Base-by-base conservation (phyloP, 2,888 invertebrate species). In the Hemistola chrysoprasaria region DNA sequence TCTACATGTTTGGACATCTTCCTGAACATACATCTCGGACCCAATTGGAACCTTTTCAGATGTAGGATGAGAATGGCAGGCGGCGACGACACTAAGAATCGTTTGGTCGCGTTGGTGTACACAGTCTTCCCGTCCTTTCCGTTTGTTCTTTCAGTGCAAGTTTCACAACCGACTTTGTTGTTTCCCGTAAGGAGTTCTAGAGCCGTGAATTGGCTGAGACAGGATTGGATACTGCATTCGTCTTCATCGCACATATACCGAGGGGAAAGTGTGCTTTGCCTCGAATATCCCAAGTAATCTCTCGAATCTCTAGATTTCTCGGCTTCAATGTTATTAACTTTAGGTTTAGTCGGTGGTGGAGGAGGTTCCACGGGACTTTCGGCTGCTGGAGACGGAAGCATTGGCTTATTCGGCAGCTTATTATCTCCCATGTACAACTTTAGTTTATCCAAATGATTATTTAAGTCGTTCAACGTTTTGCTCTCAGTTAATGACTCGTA, bases 31-130 rank as follows among this genome's bases (percentile, higher is more conserved):
- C 91, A 91, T 3, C 92, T 86, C 32, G 93, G 91, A 0, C 92
- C 92, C 67, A 97, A 93, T 86, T 98, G 97, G 87, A 99, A 99
- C 48, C 99, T 90, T 82, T 99, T 99, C 50, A 99, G 83, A 72
- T 99, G 99, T 10, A 99, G 85, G 37, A 98, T 99, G 1, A 99
- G 90, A 35, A 99, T 94, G 2, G 97, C 95, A 0, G 99, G 99
- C 11, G 98, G 97, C 67, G 93, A 93, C 50, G 95, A 95, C 20
- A 99, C 94, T 23, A 98, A 90, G 77, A 96, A 92, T 58, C 96
- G 94, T 73, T 96, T 95, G 0, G 95, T 95, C 25, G 95, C 95
- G 65, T 95, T 93, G 0, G 95, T 95, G 72, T 94, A 93, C 0
- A 96, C 92, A 3, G 94, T 93, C 70, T 94, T 95, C 8, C 92